phyloP scores from a whole-genome alignment of 2,888 invertebrate genomes.

The Thecophora atra region DNA sequence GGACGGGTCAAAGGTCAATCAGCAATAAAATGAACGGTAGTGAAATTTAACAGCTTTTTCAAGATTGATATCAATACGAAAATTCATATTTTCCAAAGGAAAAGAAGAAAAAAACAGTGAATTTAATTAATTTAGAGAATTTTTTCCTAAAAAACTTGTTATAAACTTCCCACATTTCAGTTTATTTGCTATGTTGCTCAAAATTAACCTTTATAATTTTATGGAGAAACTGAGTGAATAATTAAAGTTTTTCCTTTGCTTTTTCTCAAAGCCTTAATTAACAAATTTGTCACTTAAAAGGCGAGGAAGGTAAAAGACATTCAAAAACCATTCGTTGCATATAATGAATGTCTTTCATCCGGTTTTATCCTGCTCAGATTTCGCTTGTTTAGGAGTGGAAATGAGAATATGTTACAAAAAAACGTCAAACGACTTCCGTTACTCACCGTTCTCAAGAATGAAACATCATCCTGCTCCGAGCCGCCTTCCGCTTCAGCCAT shows the following conservation, averaged over 20 bases:
- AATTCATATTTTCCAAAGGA: no score
- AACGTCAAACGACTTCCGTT: constrained; percentile 32
- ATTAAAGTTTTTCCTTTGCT: background rate
- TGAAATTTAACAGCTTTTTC: no score
- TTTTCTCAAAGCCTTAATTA: background rate
- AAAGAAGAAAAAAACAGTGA: no score
- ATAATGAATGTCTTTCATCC: background rate
- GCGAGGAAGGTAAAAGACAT: background rate
- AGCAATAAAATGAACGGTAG: no score
- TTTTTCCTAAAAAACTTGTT: no score
- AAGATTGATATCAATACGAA: no score
- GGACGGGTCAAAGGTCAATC: background rate
- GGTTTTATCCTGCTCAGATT: background rate
- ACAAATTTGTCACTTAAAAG: background rate
- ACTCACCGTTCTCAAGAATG: constrained; percentile 98
- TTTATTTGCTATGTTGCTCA: no score
- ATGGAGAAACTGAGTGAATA: no score
- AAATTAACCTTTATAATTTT: no score
- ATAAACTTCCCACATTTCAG: no score
- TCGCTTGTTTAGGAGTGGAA: background rate
- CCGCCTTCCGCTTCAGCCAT: constrained; percentile 96
- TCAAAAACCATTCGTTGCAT: background rate
- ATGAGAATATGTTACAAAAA: constrained; percentile 19
- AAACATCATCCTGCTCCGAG: constrained; percentile 99
- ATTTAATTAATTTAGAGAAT: no score